Conservation (phyloP, 2,113 vertebrate genomes). For the Glaucomys volans region DNA sequence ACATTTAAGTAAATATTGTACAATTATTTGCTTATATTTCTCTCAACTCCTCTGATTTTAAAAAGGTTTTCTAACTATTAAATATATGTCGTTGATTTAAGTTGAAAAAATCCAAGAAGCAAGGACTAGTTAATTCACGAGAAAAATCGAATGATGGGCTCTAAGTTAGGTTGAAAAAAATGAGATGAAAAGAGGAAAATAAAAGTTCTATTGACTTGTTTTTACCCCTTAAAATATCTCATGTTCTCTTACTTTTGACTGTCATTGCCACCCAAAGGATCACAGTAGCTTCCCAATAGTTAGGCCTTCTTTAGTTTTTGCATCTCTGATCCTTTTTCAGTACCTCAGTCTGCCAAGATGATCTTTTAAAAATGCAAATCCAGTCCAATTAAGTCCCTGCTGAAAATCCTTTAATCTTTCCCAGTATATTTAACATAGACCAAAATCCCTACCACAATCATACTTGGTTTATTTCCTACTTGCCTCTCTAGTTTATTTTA, state of each 20-base stretch:
- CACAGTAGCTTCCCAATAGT: background rate
- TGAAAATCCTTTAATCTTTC: background rate
- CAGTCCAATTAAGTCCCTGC: background rate
- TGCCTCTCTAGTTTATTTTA: background rate
- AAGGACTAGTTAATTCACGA: constrained; percentile 5
- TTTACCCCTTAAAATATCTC: background rate
- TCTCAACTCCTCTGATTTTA: background rate
- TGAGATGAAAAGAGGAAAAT: background rate
- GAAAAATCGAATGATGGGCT: background rate
- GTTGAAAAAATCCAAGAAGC: background rate
- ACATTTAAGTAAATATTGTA: constrained; percentile 90
- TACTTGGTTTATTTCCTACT: background rate
- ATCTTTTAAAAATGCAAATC: background rate
- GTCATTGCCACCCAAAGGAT: background rate
- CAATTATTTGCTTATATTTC: background rate
- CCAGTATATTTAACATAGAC: background rate
- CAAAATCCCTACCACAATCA: background rate
- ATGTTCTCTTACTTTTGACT: background rate
- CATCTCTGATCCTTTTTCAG: background rate
- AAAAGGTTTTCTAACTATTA: constrained; percentile 33
- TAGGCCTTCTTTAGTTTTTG: background rate
- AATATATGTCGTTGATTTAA: background rate
- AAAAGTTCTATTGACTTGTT: background rate
- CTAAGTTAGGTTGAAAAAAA: background rate
- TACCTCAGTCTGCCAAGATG: background rate